Percentiles rank a stretch among this genome's conserved stretches.
Conservation (phyloP, 2,797 vertebrate species). For the Sparidentex hasta region DNA sequence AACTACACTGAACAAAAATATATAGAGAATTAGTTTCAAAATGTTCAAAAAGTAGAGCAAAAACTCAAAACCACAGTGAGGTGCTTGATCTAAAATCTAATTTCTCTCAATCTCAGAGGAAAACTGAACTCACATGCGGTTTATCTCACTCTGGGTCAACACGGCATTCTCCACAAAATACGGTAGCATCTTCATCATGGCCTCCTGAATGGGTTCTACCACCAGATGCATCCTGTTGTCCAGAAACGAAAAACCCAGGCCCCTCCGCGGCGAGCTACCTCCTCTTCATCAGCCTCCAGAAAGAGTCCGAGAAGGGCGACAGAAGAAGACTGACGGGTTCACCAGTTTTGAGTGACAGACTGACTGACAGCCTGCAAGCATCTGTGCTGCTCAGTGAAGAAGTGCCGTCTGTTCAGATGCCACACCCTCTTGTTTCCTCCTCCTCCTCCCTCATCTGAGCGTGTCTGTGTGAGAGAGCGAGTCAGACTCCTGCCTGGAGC, state of each 20-base stretch:
- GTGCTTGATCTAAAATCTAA: not conserved
- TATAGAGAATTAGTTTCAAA: not conserved
- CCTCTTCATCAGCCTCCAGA: conserved; percentile 57
- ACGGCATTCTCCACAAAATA: conserved; percentile 87
- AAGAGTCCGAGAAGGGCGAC: conserved; percentile 18
- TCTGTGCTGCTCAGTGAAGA: conserved; percentile 59
- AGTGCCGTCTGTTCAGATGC: conserved; percentile 61
- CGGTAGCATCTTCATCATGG: conserved; percentile 86
- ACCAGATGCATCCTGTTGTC: conserved; percentile 85
- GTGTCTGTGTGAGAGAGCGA: conserved; percentile 52
- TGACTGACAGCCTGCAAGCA: conserved; percentile 64
- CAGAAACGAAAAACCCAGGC: conserved; percentile 22
- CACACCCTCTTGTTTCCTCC: conserved; percentile 65
- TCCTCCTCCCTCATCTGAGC: conserved; percentile 59
- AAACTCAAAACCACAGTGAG: not conserved
- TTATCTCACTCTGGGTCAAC: conserved; percentile 86
- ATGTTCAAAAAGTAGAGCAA: conserved; percentile 7
- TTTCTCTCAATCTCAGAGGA: not conserved
- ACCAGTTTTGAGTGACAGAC: conserved; percentile 64
- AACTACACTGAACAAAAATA: not conserved
- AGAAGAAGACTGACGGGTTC: conserved; percentile 9
- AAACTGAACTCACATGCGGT: conserved; percentile 84
- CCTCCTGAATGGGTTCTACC: conserved; percentile 78
- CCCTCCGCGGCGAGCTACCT: conserved; percentile 41
- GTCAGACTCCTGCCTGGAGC: conserved; percentile 63